Conservation (phyloP, 2,797 vertebrate species). For the Menidia menidia region DNA sequence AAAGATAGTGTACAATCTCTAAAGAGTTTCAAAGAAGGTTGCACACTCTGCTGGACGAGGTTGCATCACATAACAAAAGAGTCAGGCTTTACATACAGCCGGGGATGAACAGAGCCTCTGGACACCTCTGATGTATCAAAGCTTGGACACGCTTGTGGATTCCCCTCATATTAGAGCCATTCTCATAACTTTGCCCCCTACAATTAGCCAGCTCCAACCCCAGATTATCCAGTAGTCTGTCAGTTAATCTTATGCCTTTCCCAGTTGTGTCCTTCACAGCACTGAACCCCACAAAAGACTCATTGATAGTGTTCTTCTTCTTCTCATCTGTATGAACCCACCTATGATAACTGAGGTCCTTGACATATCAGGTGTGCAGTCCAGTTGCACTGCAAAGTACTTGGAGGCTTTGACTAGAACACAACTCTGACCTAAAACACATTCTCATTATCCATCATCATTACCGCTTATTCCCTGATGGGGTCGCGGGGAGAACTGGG, state of each 20-base stretch:
- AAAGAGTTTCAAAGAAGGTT: conserved; percentile 6
- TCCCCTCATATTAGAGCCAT: conserved; percentile 18
- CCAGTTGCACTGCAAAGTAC: background rate
- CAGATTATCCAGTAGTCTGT: conserved; percentile 8
- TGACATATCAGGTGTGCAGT: conserved; percentile 1
- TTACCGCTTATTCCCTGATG: no score
- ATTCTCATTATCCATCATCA: no score
- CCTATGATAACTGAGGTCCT: conserved; percentile 11
- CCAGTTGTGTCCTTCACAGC: conserved; percentile 9
- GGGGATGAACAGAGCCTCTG: conserved; percentile 14
- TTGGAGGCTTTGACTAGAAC: conserved; percentile 4
- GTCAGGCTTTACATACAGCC: conserved; percentile 12
- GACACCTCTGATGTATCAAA: conserved; percentile 9
- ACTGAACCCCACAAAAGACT: conserved; percentile 15
- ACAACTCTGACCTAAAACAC: background rate
- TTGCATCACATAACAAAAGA: conserved; percentile 12
- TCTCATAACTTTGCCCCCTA: conserved; percentile 12
- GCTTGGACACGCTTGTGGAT: background rate
- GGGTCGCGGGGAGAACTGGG: no score
- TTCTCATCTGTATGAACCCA: conserved; percentile 8
- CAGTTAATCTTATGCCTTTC: background rate
- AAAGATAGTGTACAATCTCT: conserved; percentile 2
- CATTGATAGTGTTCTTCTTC: background rate
- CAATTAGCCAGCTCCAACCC: conserved; percentile 6
- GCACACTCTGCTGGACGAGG: conserved; percentile 2